A percentile compares a stretch with the other conserved stretches of the same genome.
Conservation (phyloP, 2,797 vertebrate genomes). For the Siniperca undulata region DNA sequence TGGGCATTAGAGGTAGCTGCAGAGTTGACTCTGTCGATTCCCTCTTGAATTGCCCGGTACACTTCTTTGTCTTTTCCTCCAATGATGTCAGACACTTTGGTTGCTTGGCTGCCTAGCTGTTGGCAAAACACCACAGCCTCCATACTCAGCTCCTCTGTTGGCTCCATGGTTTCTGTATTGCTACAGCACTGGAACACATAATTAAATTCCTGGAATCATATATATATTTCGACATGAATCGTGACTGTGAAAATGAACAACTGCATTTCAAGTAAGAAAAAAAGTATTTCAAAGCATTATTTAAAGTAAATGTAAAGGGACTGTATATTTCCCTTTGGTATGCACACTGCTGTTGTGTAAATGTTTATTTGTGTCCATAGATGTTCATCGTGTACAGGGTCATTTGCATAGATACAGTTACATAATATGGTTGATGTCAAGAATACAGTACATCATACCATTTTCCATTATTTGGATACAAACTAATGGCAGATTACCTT, state of each 20-base stretch:
- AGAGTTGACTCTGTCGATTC: conserved; percentile 86
- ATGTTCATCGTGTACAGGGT: background rate
- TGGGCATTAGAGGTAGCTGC: conserved; percentile 87
- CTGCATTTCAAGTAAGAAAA: background rate
- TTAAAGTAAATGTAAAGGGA: background rate
- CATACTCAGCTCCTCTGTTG: conserved; percentile 86
- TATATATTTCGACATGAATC: conserved; percentile 2
- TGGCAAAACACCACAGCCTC: conserved; percentile 89
- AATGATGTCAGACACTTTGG: conserved; percentile 86
- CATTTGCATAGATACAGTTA: conserved; percentile 5
- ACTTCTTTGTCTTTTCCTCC: conserved; percentile 80
- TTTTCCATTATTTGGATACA: background rate
- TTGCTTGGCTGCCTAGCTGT: conserved; percentile 86
- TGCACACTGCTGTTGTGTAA: background rate
- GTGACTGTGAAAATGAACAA: background rate
- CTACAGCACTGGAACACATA: conserved; percentile 80
- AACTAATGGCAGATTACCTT: conserved; percentile 81
- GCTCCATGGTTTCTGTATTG: conserved; percentile 88
- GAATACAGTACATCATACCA: background rate
- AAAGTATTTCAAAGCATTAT: background rate
- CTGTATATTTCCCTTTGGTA: background rate
- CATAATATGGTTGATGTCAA: background rate
- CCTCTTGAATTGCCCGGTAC: conserved; percentile 87
- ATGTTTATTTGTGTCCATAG: background rate
- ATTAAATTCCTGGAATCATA: background rate